phyloP scores from a whole-genome alignment of 1,140 invertebrate species.

The Heliconius eleuchia region DNA sequence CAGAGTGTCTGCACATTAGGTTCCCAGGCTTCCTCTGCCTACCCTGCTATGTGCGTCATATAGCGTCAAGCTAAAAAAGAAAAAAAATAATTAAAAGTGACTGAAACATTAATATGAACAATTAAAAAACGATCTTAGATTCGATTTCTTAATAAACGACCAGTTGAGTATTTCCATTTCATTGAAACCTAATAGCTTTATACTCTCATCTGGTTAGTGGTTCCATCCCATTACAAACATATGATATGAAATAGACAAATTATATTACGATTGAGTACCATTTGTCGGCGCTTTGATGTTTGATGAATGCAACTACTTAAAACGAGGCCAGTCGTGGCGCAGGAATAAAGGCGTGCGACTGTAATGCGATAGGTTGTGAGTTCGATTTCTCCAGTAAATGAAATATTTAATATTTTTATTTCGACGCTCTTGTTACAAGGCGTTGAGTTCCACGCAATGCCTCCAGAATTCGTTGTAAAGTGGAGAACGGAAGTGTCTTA shows the following conservation, averaged over 20 bases:
- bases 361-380: neutral
- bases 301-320: constrained; percentile 2
- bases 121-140: neutral
- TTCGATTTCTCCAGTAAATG: neutral
- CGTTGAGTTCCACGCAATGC: no score
- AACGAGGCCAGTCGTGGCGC: neutral
- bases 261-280: constrained; percentile 6
- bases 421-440: no score
- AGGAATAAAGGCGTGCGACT: neutral
- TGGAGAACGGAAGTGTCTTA: no score
- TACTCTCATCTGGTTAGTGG: constrained; percentile 5
- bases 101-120: no score
- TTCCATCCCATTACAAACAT: neutral
- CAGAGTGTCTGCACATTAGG: no score
- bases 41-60: no score
- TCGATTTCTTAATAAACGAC: neutral
- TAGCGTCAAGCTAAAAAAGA: no score
- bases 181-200: neutral
- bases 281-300: constrained; percentile 20
- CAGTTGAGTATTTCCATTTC: neutral
- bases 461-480: no score
- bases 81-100: no score
- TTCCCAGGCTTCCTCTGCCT: no score
- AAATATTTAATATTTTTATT: neutral
- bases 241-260: constrained; percentile 27